These are phyloP conservation scores for Coelinius sp. DNA, from an alignment of 2,888 invertebrate species.

Conservation along the genomic window DNA sequence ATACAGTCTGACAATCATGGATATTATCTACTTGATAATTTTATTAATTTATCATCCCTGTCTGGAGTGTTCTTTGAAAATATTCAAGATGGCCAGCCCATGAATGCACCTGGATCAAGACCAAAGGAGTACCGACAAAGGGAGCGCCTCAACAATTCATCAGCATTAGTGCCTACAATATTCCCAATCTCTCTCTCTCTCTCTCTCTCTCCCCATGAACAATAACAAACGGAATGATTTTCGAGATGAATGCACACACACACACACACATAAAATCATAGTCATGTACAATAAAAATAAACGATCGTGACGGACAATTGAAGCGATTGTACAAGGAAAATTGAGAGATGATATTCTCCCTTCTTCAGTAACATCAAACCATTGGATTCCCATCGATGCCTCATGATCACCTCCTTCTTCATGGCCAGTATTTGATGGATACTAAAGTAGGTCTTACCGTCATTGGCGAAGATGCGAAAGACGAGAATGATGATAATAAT, in stretches of 20 bases:
- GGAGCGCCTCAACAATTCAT: constrained; percentile 17
- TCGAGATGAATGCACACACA: constrained; percentile 11
- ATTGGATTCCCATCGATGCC: background rate
- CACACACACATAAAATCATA: constrained; percentile 20
- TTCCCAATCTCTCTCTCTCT: constrained; percentile 35
- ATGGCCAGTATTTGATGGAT: constrained; percentile 1
- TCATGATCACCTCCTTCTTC: background rate
- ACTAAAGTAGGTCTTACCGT: constrained; percentile 1
- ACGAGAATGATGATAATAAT: constrained; percentile 13
- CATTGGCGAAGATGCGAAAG: background rate
- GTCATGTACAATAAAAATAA: constrained; percentile 14
- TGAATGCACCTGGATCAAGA: background rate
- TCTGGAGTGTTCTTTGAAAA: background rate
- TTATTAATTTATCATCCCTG: background rate
- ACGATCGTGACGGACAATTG: constrained; percentile 26
- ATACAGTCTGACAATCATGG: background rate
- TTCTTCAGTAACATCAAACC: constrained; percentile 4
- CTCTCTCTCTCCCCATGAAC: constrained; percentile 24
- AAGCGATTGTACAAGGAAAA: constrained; percentile 22
- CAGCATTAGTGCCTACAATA: constrained; percentile 3
- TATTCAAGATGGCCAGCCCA: constrained; percentile 37
- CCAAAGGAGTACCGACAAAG: constrained; percentile 5
- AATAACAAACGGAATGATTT: constrained; percentile 23
- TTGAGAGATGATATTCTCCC: background rate
- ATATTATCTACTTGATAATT: background rate